Base-by-base conservation (phyloP, 2,113 vertebrate genomes). In the Abramis brama region DNA sequence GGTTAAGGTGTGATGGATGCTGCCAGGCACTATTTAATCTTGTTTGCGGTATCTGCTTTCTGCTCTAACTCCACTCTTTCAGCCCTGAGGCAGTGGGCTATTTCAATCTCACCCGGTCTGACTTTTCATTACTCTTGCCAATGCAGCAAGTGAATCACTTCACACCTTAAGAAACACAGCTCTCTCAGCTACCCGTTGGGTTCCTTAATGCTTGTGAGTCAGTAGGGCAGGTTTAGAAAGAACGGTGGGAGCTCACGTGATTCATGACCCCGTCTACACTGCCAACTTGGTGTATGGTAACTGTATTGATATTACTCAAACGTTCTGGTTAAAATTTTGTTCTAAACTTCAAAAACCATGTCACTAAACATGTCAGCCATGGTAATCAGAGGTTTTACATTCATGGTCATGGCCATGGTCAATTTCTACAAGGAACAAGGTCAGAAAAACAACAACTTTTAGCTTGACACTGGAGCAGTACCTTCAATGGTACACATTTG, bases 71-170 rank as follows among this genome's bases (percentile, higher is more conserved):
- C 71, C 11, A 9, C 59, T 50, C 85, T 55, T 60, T 87, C 59
- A 79, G 57, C 71, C 71, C n/a, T 39, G 4, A 86, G 60, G 23
- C n/a, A 30, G 66, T 36, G 21, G 62, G 74, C 60, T 73, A 84
- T 86, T 84, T 85, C 77, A 71, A 25, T 86, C 71, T 85, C 77
- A 71, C 82, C 80, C 15, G 23, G 76, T 55, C 59, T 79, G 77
- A 85, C 88, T 89, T 85, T 83, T 89, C 85, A 84, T 87, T 84
- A 78, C 83, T 81, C 79, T 78, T 82, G 87, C 77, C 85, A 82
- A 84, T 82, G 85, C 73, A 64, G 76, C 82, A 84, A 70, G 79
- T 85, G 79, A 87, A 81, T 87, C 83, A 87, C 83, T 87, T 87
- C 62, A 82, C 85, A 89, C 88, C 73, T 85, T 89, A 86, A 64